phyloP scores from a whole-genome alignment of 2,797 vertebrate species.

The Macropodus opercularis region DNA sequence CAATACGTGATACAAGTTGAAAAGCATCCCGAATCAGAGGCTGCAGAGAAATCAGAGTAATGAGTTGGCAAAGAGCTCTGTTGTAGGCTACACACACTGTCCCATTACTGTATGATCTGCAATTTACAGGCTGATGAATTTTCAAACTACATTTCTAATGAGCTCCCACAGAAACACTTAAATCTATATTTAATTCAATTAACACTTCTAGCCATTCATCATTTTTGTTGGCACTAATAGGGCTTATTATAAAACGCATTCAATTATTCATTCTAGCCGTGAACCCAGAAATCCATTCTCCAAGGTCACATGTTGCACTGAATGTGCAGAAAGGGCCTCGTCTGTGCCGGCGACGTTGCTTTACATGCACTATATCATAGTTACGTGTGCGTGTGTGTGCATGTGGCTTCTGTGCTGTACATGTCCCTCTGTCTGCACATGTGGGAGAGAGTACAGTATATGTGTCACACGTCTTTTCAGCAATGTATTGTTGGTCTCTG shows the following conservation, averaged over 20 bases:
- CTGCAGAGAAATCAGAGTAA: slow-evolving; percentile 51
- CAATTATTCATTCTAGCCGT: slow-evolving; percentile 64
- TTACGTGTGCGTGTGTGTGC: slow-evolving; percentile 8
- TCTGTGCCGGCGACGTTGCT: slow-evolving; percentile 8
- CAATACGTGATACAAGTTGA: slow-evolving; percentile 5
- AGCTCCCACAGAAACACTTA: slow-evolving; percentile 65
- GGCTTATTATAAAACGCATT: slow-evolving; percentile 66
- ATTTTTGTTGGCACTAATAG: slow-evolving; percentile 68
- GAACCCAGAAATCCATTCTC: slow-evolving; percentile 57
- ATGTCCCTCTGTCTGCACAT: slow-evolving; percentile 8
- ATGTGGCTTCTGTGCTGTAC: slow-evolving; percentile 8
- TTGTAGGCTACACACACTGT: slow-evolving; percentile 34
- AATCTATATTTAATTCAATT: slow-evolving; percentile 80
- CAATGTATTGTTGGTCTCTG: slow-evolving; percentile 25
- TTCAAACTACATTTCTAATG: slow-evolving; percentile 60
- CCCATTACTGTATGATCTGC: slow-evolving; percentile 46
- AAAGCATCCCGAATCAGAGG: slow-evolving; percentile 15
- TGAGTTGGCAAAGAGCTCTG: slow-evolving; percentile 31
- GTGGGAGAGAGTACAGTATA: slow-evolving; percentile 4
- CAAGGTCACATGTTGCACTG: slow-evolving; percentile 52
- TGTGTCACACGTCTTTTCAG: slow-evolving; percentile 24
- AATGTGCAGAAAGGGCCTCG: slow-evolving; percentile 27
- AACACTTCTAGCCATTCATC: slow-evolving; percentile 67
- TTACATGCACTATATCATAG: slow-evolving; percentile 2
- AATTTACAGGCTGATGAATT: slow-evolving; percentile 64